Evolutionary conservation across 2,888 invertebrate species (phyloP).

Genomic region (Chromoteleia sp.): DNA sequence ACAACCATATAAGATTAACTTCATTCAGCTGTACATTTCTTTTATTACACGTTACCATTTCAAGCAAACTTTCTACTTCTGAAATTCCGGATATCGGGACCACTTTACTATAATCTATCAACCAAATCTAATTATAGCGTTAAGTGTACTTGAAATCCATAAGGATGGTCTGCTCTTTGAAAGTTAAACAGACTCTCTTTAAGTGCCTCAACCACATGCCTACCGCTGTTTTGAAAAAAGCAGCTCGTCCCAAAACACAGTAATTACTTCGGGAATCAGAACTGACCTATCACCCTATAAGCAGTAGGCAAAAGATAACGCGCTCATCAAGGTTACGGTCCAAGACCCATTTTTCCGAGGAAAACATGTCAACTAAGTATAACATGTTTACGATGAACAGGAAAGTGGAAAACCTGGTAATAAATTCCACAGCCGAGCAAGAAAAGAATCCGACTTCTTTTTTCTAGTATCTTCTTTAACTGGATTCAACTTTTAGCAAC

Average conservation of each 20-base stretch:
- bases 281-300: conserved; percentile 47
- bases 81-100: conserved; percentile 27
- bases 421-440: conserved; percentile 9
- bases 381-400: conserved; percentile 32
- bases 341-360: conserved; percentile 6
- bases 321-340: conserved; percentile 13
- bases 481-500: too few relatives aligned
- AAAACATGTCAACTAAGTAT: conserved; percentile 6
- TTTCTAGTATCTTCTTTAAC: too few relatives aligned
- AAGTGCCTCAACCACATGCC: conserved; percentile 46
- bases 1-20: too few relatives aligned
- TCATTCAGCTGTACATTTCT: too few relatives aligned
- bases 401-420: conserved; percentile 36
- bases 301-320: background rate
- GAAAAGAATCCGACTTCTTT: background rate
- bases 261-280: conserved; percentile 2
- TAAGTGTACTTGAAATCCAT: conserved; percentile 52
- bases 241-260: background rate
- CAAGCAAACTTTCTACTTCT: too few relatives aligned
- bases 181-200: conserved; percentile 49
- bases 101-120: conserved; percentile 23
- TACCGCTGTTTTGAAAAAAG: conserved; percentile 15
- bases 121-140: conserved; percentile 54
- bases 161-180: conserved; percentile 33
- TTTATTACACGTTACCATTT: too few relatives aligned